Percentiles rank a stretch among this genome's conserved stretches.
phyloP scores from a whole-genome alignment of 2,888 invertebrate genomes.

The Melanostoma scalare region DNA sequence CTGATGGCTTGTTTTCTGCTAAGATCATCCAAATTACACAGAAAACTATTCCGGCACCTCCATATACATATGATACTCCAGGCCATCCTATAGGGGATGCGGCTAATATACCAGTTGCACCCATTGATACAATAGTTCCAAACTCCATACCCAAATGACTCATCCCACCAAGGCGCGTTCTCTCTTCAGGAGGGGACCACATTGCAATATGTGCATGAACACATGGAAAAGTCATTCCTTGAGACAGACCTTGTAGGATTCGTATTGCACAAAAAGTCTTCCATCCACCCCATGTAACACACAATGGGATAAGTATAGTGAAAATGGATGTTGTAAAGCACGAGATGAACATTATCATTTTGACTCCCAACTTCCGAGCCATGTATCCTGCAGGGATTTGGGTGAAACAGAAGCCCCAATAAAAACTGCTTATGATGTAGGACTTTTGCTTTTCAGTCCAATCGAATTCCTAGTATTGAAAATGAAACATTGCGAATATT shows the following conservation, averaged over 20 bases:
- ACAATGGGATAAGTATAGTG: constrained; percentile 85
- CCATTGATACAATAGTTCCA: constrained; percentile 85
- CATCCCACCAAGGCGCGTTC: constrained; percentile 85
- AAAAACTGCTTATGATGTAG: constrained; percentile 84
- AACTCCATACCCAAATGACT: constrained; percentile 84
- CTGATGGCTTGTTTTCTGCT: constrained; percentile 84
- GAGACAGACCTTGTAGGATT: constrained; percentile 85
- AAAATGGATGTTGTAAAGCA: constrained; percentile 84
- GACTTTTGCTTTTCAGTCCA: constrained; percentile 83
- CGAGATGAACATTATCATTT: constrained; percentile 83
- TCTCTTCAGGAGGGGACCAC: constrained; percentile 86
- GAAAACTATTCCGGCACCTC: constrained; percentile 82
- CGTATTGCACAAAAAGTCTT: constrained; percentile 83
- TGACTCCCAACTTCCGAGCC: constrained; percentile 86
- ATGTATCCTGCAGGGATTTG: constrained; percentile 85
- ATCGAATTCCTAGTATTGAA: constrained; percentile 73
- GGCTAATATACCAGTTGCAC: constrained; percentile 84
- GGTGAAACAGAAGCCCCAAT: constrained; percentile 85
- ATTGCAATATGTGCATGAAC: constrained; percentile 85
- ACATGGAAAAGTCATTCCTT: constrained; percentile 85
- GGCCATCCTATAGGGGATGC: constrained; percentile 84
- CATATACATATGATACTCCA: constrained; percentile 85
- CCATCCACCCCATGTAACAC: constrained; percentile 85
- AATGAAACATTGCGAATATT: constrained; percentile 61
- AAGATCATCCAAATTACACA: constrained; percentile 83